Base-by-base conservation (phyloP, 2,888 invertebrate genomes). In the Synergus japonicus region DNA sequence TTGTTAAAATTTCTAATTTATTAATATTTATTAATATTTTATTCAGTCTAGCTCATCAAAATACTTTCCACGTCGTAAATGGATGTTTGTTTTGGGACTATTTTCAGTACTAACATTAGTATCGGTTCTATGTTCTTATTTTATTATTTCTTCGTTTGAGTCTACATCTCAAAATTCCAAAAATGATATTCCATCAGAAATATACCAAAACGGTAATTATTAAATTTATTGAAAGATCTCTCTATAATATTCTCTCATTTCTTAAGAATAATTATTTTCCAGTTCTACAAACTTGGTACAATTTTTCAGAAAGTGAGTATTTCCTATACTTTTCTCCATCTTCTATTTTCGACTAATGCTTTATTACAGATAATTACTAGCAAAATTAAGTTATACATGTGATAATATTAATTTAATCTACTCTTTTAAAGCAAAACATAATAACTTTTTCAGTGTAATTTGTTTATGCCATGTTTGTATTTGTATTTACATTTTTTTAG, bases 181-280 rank as follows among this genome's bases (percentile, higher is more conserved):
- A 9, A 13, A 49, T 22, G 69, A 15, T 4, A 37, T 29, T 49
- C 37, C 15, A 49, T 22, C n/a, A 1, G 18, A 54, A 73, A 15
- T 5, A 29, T 15, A 54, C 29, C 49, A 73, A 54, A 37, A n/a
- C 5, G 37, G 73, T 73, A 54, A 49, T 29, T 73, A 69, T 73
- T 15, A 1, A 54, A n/a, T 73, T 37, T 10, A 29, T 10, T 10
- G 3, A 54, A 54, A n/a, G n/a, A 49, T 49, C 46, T 49, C 13
- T 49, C 4, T 49, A 49, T 49, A 49, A 49, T 49, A 44, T 44
- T 44, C 10, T 13, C 46, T 37, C 37, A 37, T 37, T 37, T 37
- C 37, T 37, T 37, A 37, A 37, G 37, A 37, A 44, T 44, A 49
- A 13, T 58, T 18, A 18, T 18, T 58, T 18, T n/a, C 8, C 18